Percentiles rank a stretch among this genome's conserved stretches.
These are phyloP conservation scores for Argyrosomus japonicus DNA, from an alignment of 2,113 vertebrate genomes.

Conservation along the genomic window DNA sequence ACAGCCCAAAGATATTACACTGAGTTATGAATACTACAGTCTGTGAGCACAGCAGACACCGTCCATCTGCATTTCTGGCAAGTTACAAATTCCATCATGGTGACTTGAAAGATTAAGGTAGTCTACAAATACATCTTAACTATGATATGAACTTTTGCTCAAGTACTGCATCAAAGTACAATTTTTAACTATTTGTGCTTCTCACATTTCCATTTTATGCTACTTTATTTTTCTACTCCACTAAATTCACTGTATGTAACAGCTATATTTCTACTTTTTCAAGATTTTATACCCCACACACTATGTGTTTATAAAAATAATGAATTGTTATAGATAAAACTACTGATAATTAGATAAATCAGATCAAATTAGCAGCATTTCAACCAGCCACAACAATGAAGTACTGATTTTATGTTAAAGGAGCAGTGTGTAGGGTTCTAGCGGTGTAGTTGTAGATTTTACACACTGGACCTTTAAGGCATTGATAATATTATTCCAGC, in stretches of 20 bases:
- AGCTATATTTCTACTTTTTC: background rate
- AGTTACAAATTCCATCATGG: background rate
- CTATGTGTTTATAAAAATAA: background rate
- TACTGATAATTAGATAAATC: background rate
- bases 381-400: background rate
- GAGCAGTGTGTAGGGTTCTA: too few species aligned
- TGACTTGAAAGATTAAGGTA: conserved; percentile 2
- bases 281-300: background rate
- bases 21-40: background rate
- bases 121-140: background rate
- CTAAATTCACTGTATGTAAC: background rate
- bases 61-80: conserved; percentile 1
- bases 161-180: background rate
- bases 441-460: too few species aligned
- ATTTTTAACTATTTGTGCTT: background rate
- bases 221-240: background rate
- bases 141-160: background rate
- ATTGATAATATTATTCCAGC: background rate
- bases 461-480: background rate
- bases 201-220: background rate
- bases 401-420: background rate
- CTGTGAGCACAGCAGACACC: background rate
- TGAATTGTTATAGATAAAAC: background rate
- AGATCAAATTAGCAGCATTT: background rate
- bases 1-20: background rate